Evolutionary conservation across 1,140 invertebrate genomes (phyloP).

Genomic region (Matsumurasca onukii): DNA sequence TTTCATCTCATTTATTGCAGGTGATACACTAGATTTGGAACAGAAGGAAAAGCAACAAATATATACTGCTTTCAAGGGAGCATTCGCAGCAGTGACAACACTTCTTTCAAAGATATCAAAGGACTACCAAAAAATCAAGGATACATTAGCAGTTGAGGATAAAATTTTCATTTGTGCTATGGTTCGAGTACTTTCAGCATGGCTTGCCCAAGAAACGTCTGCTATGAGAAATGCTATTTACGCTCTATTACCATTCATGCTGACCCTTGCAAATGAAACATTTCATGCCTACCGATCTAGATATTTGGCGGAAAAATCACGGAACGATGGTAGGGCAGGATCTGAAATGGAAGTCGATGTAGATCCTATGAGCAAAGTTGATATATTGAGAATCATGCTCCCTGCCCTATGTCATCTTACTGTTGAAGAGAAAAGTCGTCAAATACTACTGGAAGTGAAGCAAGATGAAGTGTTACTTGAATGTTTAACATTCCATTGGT

Average conservation of each 20-base stretch:
- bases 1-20: conserved; percentile 76
- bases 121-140: conserved; percentile 60
- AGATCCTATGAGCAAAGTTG: conserved; percentile 63
- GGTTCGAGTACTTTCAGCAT: conserved; percentile 79
- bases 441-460: conserved; percentile 75
- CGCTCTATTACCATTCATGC: conserved; percentile 72
- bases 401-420: conserved; percentile 88
- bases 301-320: conserved; percentile 55
- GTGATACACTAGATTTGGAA: conserved; percentile 78
- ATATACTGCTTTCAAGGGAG: conserved; percentile 87
- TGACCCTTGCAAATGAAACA: conserved; percentile 76
- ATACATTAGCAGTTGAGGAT: conserved; percentile 60
- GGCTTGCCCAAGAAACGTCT: conserved; percentile 90
- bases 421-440: conserved; percentile 82
- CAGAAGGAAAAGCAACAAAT: conserved; percentile 88
- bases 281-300: conserved; percentile 62
- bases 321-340: conserved; percentile 50
- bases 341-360: conserved; percentile 54
- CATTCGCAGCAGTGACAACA: conserved; percentile 78
- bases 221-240: conserved; percentile 83
- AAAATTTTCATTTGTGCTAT: conserved; percentile 80
- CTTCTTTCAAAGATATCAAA: conserved; percentile 64
- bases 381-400: conserved; percentile 77
- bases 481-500: conserved; percentile 80
- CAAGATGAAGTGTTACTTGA: conserved; percentile 79